Conservation (phyloP, 2,888 invertebrate genomes). For the Cerastis leucographa region DNA sequence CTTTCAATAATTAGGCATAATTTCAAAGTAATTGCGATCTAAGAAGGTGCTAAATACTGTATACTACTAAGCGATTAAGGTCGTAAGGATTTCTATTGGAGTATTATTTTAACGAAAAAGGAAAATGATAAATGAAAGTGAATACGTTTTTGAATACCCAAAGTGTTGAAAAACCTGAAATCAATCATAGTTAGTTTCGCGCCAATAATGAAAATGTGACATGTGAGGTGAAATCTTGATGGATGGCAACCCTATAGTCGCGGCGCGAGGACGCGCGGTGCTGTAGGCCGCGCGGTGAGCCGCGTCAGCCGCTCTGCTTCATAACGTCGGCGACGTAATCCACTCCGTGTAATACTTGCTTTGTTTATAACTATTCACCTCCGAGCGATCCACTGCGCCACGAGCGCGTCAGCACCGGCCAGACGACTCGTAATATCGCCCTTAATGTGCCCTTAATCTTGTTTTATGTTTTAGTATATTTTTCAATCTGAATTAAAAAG, state of each 20-base stretch:
- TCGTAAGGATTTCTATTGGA: neutral
- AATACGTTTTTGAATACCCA: slow-evolving; percentile 12
- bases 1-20: neutral
- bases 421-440: neutral
- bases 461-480: slow-evolving; percentile 34
- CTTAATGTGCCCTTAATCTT: slow-evolving; percentile 34
- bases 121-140: slow-evolving; percentile 7
- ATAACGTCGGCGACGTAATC: slow-evolving; percentile 34
- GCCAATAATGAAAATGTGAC: slow-evolving; percentile 39
- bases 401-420: neutral
- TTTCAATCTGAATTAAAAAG: slow-evolving; percentile 31
- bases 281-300: slow-evolving; percentile 13
- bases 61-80: neutral
- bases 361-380: slow-evolving; percentile 44
- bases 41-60: neutral
- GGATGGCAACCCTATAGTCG: slow-evolving; percentile 29
- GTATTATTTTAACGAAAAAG: neutral
- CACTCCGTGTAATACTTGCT: slow-evolving; percentile 26
- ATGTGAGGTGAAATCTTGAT: slow-evolving; percentile 53
- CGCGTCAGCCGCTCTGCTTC: neutral
- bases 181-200: slow-evolving; percentile 52
- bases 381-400: neutral
- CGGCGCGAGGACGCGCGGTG: neutral
- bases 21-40: neutral
- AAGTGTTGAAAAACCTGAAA: slow-evolving; percentile 30